A percentile compares a stretch with the other conserved stretches of the same genome.
phyloP scores from a whole-genome alignment of 2,113 vertebrate genomes.

The Myiopsitta monachus region DNA sequence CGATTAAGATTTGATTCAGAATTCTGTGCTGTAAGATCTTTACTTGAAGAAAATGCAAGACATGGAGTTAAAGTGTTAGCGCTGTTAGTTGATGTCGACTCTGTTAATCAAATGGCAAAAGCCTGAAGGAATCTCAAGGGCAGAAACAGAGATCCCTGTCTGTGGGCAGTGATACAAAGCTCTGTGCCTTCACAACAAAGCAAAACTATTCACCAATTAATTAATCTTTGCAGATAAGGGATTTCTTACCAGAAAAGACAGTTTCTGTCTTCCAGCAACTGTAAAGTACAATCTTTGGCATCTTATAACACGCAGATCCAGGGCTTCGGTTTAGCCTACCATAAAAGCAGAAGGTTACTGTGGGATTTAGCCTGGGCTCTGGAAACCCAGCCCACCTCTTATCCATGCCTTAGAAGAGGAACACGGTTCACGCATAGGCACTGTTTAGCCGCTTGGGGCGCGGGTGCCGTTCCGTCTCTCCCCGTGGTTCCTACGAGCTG shows the following conservation, averaged over 20 bases:
- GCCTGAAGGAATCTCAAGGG: background rate
- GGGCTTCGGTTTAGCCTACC: background rate
- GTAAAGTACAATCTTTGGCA: background rate
- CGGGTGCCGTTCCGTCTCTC: background rate
- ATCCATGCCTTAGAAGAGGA: background rate
- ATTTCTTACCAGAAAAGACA: background rate
- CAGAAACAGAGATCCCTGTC: background rate
- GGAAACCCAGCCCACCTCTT: background rate
- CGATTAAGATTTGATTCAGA: background rate
- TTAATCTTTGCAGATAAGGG: background rate
- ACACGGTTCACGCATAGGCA: background rate
- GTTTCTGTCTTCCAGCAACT: background rate
- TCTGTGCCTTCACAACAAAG: background rate
- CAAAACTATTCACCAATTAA: background rate
- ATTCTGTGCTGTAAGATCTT: background rate
- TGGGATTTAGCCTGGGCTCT: background rate
- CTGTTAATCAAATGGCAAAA: background rate
- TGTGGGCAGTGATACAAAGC: background rate
- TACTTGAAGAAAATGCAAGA: background rate
- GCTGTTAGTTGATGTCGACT: background rate
- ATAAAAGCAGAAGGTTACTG: background rate
- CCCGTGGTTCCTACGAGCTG: rapidly evolving
- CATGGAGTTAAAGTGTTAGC: background rate
- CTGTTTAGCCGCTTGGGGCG: background rate
- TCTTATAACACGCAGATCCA: background rate